A percentile compares a stretch with the other conserved stretches of the same genome.
Conservation (phyloP, 2,113 vertebrate genomes). For the Ariopsis seemanni region DNA sequence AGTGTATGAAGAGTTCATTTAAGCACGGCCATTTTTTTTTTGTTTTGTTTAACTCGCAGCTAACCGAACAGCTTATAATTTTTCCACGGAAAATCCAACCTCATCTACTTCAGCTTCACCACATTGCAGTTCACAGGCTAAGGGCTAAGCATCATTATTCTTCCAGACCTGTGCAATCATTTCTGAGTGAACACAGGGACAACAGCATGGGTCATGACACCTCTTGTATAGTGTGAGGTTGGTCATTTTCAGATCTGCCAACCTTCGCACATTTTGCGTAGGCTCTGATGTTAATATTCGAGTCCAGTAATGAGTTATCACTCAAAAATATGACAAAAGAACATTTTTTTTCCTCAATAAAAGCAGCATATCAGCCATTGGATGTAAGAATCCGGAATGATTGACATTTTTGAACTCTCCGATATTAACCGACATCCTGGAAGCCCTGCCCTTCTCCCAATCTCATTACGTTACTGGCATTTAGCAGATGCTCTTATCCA, state of each 20-base stretch:
- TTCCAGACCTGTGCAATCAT: neutral
- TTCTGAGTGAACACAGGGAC: neutral
- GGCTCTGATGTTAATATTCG: neutral
- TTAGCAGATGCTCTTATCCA: too few relatives aligned
- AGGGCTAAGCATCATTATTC: neutral
- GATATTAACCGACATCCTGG: too few relatives aligned
- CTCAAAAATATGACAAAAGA: neutral
- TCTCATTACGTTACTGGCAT: neutral
- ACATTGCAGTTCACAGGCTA: neutral
- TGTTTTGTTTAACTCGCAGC: neutral
- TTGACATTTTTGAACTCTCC: neutral
- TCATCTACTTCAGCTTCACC: neutral
- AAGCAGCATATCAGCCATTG: neutral
- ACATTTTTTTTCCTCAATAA: neutral
- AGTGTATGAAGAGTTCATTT: neutral
- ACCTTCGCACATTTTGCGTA: neutral
- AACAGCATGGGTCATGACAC: neutral
- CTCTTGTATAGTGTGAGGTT: neutral
- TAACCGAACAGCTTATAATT: neutral
- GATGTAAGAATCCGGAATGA: neutral
- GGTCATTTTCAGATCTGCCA: neutral
- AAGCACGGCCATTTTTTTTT: neutral
- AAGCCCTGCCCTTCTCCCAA: neutral
- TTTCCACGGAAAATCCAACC: neutral
- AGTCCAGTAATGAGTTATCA: neutral